Percentiles rank a stretch among this genome's conserved stretches.
Conservation (phyloP, 2,113 vertebrate genomes). For the Notarius quadriscutis region DNA sequence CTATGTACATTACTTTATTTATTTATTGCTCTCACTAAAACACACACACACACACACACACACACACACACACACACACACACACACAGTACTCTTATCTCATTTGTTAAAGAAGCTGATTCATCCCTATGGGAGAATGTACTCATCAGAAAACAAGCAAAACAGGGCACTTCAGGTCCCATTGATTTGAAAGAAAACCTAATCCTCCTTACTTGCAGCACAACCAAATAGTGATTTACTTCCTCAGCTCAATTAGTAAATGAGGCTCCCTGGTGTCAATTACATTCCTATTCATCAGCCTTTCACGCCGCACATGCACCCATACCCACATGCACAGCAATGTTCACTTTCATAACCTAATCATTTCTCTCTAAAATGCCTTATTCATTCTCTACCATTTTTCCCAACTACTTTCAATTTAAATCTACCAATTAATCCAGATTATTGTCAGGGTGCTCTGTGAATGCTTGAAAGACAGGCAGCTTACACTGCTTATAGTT, state of each 20-base stretch:
- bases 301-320: background rate
- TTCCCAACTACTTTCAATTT: background rate
- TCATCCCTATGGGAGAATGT: conserved; percentile 58
- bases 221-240: conserved; percentile 68
- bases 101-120: conserved; percentile 63
- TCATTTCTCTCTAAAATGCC: background rate
- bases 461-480: background rate
- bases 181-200: conserved; percentile 69
- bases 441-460: background rate
- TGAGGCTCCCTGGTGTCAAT: conserved; percentile 61
- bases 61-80: conserved; percentile 31
- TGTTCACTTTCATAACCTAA: background rate
- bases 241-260: conserved; percentile 75
- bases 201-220: conserved; percentile 57
- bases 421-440: background rate
- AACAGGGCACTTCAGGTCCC: conserved; percentile 58
- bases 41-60: conserved; percentile 6
- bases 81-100: conserved; percentile 28
- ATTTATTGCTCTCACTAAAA: background rate
- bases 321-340: background rate
- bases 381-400: background rate
- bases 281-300: conserved; percentile 53
- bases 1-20: background rate
- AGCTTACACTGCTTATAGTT: background rate
- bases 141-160: conserved; percentile 48